Evolutionary conservation across 2,888 invertebrate genomes (phyloP), one percentile per base, ranked within the genome.

Genomic region (Agrypnus murinus): DNA sequence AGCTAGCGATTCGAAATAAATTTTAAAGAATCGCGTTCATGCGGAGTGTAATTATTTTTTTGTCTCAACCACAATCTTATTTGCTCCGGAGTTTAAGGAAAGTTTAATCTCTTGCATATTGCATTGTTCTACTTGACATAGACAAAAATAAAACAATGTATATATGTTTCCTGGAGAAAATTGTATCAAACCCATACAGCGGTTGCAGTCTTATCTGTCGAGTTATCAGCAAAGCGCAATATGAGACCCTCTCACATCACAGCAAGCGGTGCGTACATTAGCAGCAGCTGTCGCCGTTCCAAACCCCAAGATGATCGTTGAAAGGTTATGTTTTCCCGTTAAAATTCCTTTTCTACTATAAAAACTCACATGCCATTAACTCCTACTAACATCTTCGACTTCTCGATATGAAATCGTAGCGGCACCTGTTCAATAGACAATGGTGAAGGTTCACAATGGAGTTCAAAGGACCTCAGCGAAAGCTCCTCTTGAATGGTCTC

Each of bases 221-320:
- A 60, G 60, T 71, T 71, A 68, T 68, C 67, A 68, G 53, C 55
- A 63, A 60, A 62, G 63, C 65, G 53, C 68, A 71, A 71, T 71
- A 64, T 45, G 67, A 69, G 36, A 25, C 69, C 50, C 43, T 53
- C 34, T 48, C 32, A 32, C 50, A 59, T 64, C 64, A 14, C 38
- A 58, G 59, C 67, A 64, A 71, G 64, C 71, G 68, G 71, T 68
- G 71, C 71, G 67, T 71, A 71, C 63, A 71, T 71, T 71, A 71
- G 68, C 64, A 46, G 46, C 68, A 71, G 71, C 68, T 71, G 71
- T 64, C 64, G 68, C 48, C 48, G 32, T 50, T 67, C 64, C 31
- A 64, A 34, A 19, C 31, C 36, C 68, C 71, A 71, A 71, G 65
- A 63, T 58, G 55, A 55, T 57, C 25, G 25, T 64, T 19, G 55